These are phyloP conservation scores for Eupithecia pulchellata DNA, from an alignment of 2,888 invertebrate genomes.

Conservation along the genomic window DNA sequence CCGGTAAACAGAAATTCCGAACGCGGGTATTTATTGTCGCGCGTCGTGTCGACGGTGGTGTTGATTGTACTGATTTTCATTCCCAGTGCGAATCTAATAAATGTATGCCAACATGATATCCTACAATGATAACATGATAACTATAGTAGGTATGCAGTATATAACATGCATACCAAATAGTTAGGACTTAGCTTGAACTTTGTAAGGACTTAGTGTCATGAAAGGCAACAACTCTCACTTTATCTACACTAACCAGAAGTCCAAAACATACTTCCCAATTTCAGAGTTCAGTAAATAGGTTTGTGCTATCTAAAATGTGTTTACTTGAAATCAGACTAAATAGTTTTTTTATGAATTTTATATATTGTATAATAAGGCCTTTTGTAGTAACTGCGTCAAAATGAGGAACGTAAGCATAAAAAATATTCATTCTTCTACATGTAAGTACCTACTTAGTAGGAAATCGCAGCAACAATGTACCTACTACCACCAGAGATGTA, in stretches of 20 bases:
- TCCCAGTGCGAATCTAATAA: too few relatives aligned
- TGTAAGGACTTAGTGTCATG: slow-evolving; percentile 11
- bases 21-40: too few relatives aligned
- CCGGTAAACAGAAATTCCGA: too few relatives aligned
- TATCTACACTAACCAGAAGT: background rate
- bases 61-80: too few relatives aligned
- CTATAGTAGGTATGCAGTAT: too few relatives aligned
- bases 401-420: background rate
- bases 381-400: background rate
- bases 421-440: background rate
- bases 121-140: too few relatives aligned
- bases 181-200: slow-evolving; percentile 17
- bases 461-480: background rate
- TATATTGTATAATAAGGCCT: background rate
- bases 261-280: slow-evolving; percentile 7
- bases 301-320: background rate
- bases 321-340: background rate
- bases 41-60: too few relatives aligned
- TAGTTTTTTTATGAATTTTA: background rate
- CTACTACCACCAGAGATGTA: too few relatives aligned
- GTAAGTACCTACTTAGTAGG: background rate
- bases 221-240: background rate
- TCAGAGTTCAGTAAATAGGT: background rate
- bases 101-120: too few relatives aligned
- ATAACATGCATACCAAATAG: slow-evolving; percentile 19